Conservation (phyloP, 2,113 vertebrate genomes). For the Myotis yumanensis region DNA sequence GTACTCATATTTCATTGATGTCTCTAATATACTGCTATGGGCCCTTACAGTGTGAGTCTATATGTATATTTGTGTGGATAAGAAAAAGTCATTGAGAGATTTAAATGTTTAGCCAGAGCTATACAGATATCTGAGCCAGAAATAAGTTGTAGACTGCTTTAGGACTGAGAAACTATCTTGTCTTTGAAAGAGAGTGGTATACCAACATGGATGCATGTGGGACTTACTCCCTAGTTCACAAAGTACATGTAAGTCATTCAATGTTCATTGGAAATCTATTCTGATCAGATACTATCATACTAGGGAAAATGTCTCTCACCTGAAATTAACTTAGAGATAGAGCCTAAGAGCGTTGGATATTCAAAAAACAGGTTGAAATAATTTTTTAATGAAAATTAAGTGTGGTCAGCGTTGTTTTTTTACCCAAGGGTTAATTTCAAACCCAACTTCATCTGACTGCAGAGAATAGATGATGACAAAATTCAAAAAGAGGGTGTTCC, state of each 20-base stretch:
- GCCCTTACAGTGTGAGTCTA: neutral
- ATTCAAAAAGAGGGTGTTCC: neutral
- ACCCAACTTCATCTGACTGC: neutral
- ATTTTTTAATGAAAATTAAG: neutral
- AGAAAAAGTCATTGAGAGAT: neutral
- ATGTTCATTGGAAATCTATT: neutral
- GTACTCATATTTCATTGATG: neutral
- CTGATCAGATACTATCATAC: neutral
- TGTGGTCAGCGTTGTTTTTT: neutral
- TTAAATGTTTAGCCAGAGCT: neutral
- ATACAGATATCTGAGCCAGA: neutral
- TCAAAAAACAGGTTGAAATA: neutral
- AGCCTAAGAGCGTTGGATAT: neutral
- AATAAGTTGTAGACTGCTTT: neutral
- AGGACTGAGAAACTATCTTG: neutral
- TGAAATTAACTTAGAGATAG: neutral
- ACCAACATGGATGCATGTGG: neutral
- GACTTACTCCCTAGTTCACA: neutral
- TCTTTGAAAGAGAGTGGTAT: neutral
- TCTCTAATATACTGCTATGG: neutral
- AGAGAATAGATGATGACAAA: neutral
- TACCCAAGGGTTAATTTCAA: neutral
- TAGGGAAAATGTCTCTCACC: neutral
- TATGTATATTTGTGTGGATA: neutral
- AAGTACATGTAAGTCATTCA: neutral